These are phyloP conservation scores for Silvanus unidentatus DNA, from an alignment of 2,888 invertebrate genomes.

Conservation along the genomic window DNA sequence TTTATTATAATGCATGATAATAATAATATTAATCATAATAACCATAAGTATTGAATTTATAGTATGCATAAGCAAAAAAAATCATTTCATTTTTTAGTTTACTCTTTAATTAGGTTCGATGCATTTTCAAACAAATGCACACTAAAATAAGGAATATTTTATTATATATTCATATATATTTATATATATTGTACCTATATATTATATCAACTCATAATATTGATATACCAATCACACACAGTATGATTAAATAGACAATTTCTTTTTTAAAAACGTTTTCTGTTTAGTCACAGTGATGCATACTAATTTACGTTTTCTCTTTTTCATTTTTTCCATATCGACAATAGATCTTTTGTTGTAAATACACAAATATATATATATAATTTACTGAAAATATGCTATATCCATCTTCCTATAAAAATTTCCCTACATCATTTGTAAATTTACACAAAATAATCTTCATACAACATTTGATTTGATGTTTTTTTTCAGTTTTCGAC, in stretches of 20 bases:
- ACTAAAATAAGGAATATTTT: conserved; percentile 20
- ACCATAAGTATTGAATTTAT: neutral
- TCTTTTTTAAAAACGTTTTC: neutral
- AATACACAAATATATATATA: too few relatives aligned
- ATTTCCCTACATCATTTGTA: too few relatives aligned
- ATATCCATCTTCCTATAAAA: too few relatives aligned
- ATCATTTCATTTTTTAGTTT: neutral
- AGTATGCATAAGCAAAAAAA: neutral
- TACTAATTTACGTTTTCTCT: too few relatives aligned
- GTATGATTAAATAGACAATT: conserved; percentile 43
- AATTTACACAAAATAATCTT: too few relatives aligned
- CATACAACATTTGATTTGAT: too few relatives aligned
- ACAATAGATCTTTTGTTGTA: too few relatives aligned
- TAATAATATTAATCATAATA: conserved; percentile 7
- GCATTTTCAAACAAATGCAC: conserved; percentile 50
- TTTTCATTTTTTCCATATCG: too few relatives aligned
- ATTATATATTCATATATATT: conserved; percentile 5
- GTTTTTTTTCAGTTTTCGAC: too few relatives aligned
- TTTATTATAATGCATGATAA: conserved; percentile 17
- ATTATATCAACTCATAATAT: conserved; percentile 47
- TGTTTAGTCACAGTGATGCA: too few relatives aligned
- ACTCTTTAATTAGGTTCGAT: conserved; percentile 18
- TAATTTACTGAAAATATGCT: too few relatives aligned
- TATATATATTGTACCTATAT: conserved; percentile 8
- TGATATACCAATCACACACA: conserved; percentile 50